Evolutionary conservation across 2,888 invertebrate genomes (phyloP).

Genomic region (Salticus scenicus): DNA sequence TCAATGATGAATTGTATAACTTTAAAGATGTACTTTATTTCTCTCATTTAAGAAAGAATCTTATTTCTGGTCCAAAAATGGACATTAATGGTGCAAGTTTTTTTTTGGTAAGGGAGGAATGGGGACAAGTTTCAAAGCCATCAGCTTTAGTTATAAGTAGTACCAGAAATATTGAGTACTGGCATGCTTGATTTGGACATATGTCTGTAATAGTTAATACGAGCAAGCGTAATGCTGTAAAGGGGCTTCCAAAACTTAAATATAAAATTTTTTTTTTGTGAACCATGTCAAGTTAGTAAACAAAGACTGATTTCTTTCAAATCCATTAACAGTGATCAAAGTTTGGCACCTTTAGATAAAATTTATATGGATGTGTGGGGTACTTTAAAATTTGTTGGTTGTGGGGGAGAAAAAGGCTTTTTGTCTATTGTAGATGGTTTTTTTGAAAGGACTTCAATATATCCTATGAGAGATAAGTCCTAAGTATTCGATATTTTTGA

Average conservation of each 20-base stretch:
- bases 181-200: not conserved
- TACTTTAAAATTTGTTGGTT: not conserved
- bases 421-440: conserved; percentile 2
- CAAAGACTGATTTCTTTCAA: not conserved
- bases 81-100: too few relatives aligned
- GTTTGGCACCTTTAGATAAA: too few relatives aligned
- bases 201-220: not conserved
- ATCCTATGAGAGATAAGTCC: not conserved
- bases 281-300: conserved; percentile 20
- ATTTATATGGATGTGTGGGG: conserved; percentile 1
- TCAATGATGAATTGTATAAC: not conserved
- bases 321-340: too few relatives aligned
- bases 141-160: not conserved
- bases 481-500: not conserved
- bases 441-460: not conserved
- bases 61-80: too few relatives aligned
- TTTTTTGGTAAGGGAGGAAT: too few relatives aligned
- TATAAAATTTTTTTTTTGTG: not conserved
- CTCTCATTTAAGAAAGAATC: too few relatives aligned
- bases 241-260: not conserved
- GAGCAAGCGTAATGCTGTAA: not conserved
- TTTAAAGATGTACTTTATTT: not conserved
- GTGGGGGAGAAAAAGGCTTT: conserved; percentile 12
- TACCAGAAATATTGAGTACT: not conserved
- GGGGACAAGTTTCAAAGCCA: not conserved